Conservation (phyloP, 2,113 vertebrate species). For the Ramphastos sulfuratus region DNA sequence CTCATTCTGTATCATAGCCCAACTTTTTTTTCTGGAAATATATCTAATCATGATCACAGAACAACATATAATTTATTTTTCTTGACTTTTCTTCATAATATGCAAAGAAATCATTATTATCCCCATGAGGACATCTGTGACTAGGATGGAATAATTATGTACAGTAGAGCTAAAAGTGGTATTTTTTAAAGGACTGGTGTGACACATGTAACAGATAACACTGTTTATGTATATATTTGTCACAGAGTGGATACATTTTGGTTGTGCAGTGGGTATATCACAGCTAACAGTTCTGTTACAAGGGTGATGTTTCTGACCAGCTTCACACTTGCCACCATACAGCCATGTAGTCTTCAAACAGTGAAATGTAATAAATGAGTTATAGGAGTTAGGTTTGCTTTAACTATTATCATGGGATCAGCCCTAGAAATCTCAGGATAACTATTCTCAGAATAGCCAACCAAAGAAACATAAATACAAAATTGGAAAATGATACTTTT, state of each 20-base stretch:
- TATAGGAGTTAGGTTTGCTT: not conserved
- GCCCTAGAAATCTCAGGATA: not conserved
- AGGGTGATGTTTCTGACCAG: not conserved
- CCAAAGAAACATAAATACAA: not conserved
- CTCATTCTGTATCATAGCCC: slow-evolving; percentile 41
- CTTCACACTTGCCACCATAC: not conserved
- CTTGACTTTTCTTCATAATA: not conserved
- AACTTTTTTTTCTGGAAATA: slow-evolving; percentile 40
- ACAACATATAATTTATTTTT: slow-evolving; percentile 6
- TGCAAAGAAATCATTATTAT: not conserved
- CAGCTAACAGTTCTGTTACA: not conserved
- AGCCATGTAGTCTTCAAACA: not conserved
- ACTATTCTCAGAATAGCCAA: not conserved
- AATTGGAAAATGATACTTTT: not conserved
- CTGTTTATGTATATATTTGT: not conserved
- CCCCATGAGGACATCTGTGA: not conserved
- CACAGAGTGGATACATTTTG: not conserved
- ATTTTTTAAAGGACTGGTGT: not conserved
- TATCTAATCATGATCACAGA: not conserved
- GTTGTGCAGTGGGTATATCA: not conserved
- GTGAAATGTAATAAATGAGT: not conserved
- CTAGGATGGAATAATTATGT: not conserved
- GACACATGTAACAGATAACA: not conserved
- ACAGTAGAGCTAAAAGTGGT: not conserved
- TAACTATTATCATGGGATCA: not conserved